phyloP scores from a whole-genome alignment of 1,140 invertebrate genomes.

The Magallana angulata region DNA sequence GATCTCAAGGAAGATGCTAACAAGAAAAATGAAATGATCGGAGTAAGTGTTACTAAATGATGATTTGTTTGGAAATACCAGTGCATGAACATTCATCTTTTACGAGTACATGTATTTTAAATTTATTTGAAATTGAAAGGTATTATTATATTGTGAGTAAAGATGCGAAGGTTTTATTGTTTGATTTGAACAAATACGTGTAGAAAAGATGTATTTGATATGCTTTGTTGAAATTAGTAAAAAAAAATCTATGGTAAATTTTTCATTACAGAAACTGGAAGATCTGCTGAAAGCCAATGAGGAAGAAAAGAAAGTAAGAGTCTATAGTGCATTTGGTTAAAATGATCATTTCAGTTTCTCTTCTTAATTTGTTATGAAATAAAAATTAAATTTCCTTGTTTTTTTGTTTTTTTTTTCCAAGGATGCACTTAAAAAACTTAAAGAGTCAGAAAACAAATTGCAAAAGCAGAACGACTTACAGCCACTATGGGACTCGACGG shows the following conservation, averaged over 20 bases:
- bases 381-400: background rate
- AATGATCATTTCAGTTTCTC: background rate
- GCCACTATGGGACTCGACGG: constrained; percentile 58
- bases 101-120: too few species aligned
- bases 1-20: constrained; percentile 63
- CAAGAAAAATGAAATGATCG: constrained; percentile 67
- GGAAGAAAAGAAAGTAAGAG: constrained; percentile 59
- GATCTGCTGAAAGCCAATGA: constrained; percentile 61
- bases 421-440: constrained; percentile 53
- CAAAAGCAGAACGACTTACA: constrained; percentile 57
- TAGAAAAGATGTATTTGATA: too few species aligned
- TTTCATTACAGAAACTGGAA: constrained; percentile 66
- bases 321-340: background rate
- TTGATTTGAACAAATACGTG: too few species aligned
- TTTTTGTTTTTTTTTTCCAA: constrained; percentile 33
- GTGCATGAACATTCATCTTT: too few species aligned
- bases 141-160: too few species aligned
- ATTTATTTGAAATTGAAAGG: too few species aligned
- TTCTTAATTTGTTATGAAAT: too few species aligned
- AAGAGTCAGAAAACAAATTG: constrained; percentile 42
- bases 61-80: background rate
- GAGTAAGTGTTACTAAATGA: background rate
- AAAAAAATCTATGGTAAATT: too few species aligned
- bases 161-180: too few species aligned
- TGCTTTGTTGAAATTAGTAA: too few species aligned